A percentile compares a stretch with the other conserved stretches of the same genome.
These are phyloP conservation scores for Petrocephalus microphthalmus DNA, from an alignment of 2,113 vertebrate genomes.

Conservation along the genomic window DNA sequence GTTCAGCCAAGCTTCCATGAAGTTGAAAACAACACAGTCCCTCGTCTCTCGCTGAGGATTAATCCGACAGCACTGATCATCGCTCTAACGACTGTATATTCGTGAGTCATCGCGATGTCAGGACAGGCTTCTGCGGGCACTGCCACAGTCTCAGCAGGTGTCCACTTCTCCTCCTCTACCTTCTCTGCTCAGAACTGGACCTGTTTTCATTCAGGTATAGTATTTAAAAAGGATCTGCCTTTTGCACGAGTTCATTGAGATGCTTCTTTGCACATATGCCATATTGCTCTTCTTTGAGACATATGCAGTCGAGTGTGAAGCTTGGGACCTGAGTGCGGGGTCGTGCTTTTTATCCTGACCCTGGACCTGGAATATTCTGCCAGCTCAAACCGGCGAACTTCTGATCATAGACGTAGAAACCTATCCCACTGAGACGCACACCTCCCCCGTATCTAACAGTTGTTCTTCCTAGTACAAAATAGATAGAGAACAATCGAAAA, in stretches of 20 bases:
- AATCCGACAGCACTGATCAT: not conserved
- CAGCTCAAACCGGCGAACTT: not conserved
- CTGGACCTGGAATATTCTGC: too few species aligned
- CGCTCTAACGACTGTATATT: not conserved
- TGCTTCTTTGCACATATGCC: not conserved
- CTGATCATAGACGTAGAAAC: not conserved
- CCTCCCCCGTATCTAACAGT: not conserved
- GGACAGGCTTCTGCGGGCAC: not conserved
- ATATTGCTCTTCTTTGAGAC: not conserved
- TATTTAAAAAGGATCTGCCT: not conserved
- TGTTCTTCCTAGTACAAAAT: not conserved
- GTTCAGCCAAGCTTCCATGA: constrained; percentile 3
- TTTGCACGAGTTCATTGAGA: not conserved
- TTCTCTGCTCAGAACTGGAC: not conserved
- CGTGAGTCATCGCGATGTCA: not conserved
- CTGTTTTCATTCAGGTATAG: not conserved
- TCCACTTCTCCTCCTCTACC: not conserved
- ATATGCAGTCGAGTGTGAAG: not conserved
- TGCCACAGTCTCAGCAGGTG: not conserved
- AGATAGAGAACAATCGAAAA: not conserved
- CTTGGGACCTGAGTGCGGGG: not conserved
- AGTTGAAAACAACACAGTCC: constrained; percentile 3
- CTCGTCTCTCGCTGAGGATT: not conserved
- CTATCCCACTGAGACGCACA: not conserved
- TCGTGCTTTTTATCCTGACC: too few species aligned